Evolutionary conservation across 2,113 vertebrate species (phyloP), one percentile per base, ranked within the genome.

Genomic region (Oncorhynchus keta): DNA sequence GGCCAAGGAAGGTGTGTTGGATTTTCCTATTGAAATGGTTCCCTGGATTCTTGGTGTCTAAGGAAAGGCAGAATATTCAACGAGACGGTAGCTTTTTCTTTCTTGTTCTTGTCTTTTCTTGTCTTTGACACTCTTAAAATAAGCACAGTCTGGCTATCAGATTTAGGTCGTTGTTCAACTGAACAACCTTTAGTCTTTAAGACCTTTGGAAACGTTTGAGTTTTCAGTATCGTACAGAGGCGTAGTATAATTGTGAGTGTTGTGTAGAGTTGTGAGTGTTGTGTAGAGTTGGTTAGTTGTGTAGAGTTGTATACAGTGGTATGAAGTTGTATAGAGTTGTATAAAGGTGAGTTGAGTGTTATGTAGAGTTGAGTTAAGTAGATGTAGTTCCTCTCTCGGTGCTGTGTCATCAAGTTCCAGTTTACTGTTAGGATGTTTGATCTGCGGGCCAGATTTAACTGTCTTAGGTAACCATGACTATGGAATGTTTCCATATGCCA

Each of bases 31-130:
- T 76, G 8, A 35, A 57, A 57, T 78, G 68, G 70, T 26, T 82
- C 73, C 76, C 80, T 87, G 88, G 85, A 90, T 85, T 85, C 83
- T 85, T 78, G 77, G 76, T 83, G 77, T 79, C 69, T 85, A 78
- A 67, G 4, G 14, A 87, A 67, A 30, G 32, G 35, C 68, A 35
- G n/a, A 81, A 76, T 49, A 70, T 30, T 18, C 65, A 57, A 71
- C 73, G 75, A 30, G 55, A 70, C 85, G 85, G 86, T 85, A 87
- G n/a, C 16, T 22, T 62, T 22, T 62, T n/a, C 39, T 45, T 45
- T 45, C 39, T 12, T 45, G 39, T 45, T 45, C 39, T 45, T 62
- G 18, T 62, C 8, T n/a, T 62, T 13, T 7, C 5, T 62, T 62
- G 20, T 62, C 20, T 62, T 3, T 11, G 3, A 62, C 18, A 24